Conservation (phyloP, 2,888 invertebrate genomes). For the Petrophora chlorosata region DNA sequence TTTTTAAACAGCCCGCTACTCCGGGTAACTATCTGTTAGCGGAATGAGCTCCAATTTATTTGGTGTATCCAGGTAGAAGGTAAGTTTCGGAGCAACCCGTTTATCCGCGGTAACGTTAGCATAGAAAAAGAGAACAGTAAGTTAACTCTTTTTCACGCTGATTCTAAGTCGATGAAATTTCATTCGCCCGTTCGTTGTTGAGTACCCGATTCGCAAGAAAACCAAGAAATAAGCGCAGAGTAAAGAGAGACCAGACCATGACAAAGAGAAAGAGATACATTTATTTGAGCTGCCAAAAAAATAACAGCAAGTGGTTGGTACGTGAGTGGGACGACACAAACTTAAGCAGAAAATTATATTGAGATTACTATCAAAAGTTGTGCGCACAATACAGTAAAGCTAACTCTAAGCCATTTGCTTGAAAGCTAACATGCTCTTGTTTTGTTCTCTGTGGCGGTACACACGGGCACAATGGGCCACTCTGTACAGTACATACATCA, state of each 20-base stretch:
- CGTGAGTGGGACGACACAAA: too few relatives aligned
- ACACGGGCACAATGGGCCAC: constrained; percentile 8
- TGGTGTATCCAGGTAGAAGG: background rate
- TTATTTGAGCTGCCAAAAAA: too few relatives aligned
- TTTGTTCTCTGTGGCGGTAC: background rate
- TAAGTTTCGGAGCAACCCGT: background rate
- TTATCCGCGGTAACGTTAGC: background rate
- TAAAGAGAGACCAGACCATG: too few relatives aligned
- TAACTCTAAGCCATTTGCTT: background rate
- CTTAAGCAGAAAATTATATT: too few relatives aligned
- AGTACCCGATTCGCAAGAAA: too few relatives aligned
- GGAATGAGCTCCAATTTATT: background rate
- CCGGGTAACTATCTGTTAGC: background rate
- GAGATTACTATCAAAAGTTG: too few relatives aligned
- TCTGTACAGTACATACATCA: constrained; percentile 11
- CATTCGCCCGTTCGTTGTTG: too few relatives aligned
- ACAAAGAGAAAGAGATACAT: too few relatives aligned
- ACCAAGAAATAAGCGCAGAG: too few relatives aligned
- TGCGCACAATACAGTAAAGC: too few relatives aligned
- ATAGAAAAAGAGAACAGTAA: background rate
- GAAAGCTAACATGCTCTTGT: background rate
- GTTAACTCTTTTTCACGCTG: background rate
- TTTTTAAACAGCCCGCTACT: background rate
- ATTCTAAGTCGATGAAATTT: too few relatives aligned
- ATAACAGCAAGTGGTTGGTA: too few relatives aligned